Evolutionary conservation across 2,888 invertebrate species (phyloP).

Genomic region (Galerucella calmariensis): DNA sequence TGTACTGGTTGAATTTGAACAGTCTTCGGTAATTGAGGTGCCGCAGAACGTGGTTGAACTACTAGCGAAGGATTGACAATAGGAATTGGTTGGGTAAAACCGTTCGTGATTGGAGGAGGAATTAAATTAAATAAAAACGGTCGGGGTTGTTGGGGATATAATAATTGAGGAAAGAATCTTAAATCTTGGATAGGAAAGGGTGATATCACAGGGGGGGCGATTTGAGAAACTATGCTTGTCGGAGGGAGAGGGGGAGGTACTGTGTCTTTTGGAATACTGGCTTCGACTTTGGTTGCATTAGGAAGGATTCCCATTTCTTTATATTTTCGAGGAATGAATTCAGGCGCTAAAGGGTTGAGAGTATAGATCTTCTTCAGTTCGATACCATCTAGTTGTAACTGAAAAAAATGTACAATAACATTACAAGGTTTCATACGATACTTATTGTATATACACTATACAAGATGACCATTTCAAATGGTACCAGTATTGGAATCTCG

Average conservation of each 20-base stretch:
- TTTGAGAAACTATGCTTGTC: constrained; percentile 37
- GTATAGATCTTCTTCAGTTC: constrained; percentile 80
- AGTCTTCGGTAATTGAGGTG: constrained; percentile 32
- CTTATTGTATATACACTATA: too few species aligned
- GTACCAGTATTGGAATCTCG: too few species aligned
- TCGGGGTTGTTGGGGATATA: constrained; percentile 48
- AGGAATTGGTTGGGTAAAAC: constrained; percentile 48
- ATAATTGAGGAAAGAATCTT: constrained; percentile 46
- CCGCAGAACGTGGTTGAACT: constrained; percentile 47
- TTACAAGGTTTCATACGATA: too few species aligned
- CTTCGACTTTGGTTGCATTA: constrained; percentile 31
- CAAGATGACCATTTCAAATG: too few species aligned
- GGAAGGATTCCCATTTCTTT: constrained; percentile 54
- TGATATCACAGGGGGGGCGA: constrained; percentile 41
- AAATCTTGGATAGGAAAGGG: constrained; percentile 44
- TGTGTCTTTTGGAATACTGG: constrained; percentile 34
- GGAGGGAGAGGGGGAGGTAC: constrained; percentile 40
- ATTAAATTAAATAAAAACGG: constrained; percentile 49
- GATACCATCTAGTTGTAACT: constrained; percentile 76
- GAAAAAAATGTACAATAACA: constrained; percentile 7
- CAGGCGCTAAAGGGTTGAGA: constrained; percentile 84
- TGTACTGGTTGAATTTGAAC: constrained; percentile 23
- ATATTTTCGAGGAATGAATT: constrained; percentile 77
- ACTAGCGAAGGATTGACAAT: constrained; percentile 51
- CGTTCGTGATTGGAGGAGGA: constrained; percentile 45